phyloP scores from a whole-genome alignment of 2,113 vertebrate genomes.

The Panthera tigris region DNA sequence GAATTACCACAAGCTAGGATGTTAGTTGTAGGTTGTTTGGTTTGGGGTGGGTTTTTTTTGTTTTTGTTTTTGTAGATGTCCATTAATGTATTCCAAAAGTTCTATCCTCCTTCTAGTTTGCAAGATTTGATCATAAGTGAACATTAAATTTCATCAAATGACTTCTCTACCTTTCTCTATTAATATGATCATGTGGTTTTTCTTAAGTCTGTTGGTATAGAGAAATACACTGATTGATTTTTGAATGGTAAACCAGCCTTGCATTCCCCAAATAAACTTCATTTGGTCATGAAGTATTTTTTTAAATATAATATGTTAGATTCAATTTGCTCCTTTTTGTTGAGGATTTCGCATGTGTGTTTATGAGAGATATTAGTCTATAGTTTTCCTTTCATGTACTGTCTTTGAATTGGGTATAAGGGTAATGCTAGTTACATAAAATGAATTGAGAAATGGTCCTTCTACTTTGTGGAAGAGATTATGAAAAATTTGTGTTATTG shows the following conservation, averaged over 20 bases:
- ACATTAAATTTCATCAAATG: conserved; percentile 1
- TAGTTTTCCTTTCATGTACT: neutral
- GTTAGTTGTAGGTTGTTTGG: neutral
- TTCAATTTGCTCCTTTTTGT: neutral
- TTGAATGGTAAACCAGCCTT: neutral
- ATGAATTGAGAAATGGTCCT: neutral
- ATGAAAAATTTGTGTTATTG: neutral
- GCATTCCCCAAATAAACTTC: neutral
- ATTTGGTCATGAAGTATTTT: neutral
- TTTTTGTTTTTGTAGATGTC: neutral
- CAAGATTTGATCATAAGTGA: neutral
- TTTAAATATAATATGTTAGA: neutral
- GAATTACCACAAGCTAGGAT: neutral
- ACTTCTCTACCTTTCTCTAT: neutral
- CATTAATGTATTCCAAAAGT: neutral
- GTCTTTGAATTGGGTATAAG: neutral
- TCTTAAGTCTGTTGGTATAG: neutral
- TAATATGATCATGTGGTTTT: neutral
- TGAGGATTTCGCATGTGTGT: neutral
- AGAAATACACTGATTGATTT: neutral
- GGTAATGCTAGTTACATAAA: neutral
- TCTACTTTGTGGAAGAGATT: neutral
- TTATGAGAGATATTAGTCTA: neutral
- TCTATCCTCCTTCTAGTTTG: neutral
- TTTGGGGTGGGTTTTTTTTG: neutral